Conservation (phyloP, 2,797 vertebrate genomes). For the Sebastes reedi region DNA sequence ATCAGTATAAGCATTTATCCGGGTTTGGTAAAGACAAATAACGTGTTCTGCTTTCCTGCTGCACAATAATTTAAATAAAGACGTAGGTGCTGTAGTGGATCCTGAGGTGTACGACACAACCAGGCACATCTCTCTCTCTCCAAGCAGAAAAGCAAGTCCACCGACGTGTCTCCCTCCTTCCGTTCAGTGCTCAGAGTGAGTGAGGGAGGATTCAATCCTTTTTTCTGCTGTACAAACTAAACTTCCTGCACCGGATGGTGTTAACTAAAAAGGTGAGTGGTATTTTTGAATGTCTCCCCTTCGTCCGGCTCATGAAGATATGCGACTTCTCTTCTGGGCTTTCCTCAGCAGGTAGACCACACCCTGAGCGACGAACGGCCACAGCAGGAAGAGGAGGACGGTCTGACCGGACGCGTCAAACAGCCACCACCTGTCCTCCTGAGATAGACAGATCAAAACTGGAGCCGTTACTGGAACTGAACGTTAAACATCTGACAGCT, state of each 20-base stretch:
- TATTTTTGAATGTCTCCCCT: neutral
- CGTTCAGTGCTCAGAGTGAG: neutral
- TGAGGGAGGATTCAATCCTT: neutral
- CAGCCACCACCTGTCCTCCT: conserved; percentile 80
- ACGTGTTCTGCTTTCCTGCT: neutral
- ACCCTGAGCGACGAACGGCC: conserved; percentile 92
- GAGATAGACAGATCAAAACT: neutral
- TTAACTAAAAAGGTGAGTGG: neutral
- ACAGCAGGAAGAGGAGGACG: conserved; percentile 88
- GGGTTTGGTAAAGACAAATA: neutral
- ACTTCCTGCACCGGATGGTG: neutral
- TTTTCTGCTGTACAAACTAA: neutral
- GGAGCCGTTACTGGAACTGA: too few species aligned
- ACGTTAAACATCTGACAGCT: neutral
- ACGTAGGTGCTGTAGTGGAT: neutral
- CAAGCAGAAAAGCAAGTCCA: neutral
- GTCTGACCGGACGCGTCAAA: conserved; percentile 79
- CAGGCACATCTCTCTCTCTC: neutral
- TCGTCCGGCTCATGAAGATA: conserved; percentile 46
- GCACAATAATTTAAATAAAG: neutral
- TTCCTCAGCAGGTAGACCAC: conserved; percentile 79
- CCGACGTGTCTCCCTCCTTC: neutral
- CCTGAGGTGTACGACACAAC: neutral
- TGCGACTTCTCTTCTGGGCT: conserved; percentile 56
- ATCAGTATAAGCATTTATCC: neutral